A percentile compares a stretch with the other conserved stretches of the same genome.
Conservation (phyloP, 35 echinoderm and acorn worm species). For the Strongylocentrotus purpuratus region DNA sequence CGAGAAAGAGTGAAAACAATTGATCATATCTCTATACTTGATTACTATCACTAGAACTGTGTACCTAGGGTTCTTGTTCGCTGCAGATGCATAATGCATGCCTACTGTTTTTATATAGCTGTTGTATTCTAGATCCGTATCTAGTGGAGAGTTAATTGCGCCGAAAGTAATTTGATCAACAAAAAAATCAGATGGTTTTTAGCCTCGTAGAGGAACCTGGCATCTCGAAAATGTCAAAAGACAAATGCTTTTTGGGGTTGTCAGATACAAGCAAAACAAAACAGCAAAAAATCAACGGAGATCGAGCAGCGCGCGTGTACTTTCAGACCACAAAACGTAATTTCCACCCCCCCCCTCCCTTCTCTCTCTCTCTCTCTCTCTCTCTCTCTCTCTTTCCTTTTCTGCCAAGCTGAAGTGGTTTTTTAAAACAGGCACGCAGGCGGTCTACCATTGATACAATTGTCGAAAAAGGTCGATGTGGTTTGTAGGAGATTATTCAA, state of each 20-base stretch:
- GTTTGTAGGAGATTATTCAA: slow-evolving; percentile 38
- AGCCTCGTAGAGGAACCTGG: not conserved
- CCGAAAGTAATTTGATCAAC: not conserved
- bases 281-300: not conserved
- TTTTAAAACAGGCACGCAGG: not conserved
- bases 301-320: not conserved
- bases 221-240: not conserved
- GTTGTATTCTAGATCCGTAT: not conserved
- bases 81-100: not conserved
- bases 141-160: not conserved
- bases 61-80: not conserved
- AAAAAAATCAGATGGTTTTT: not conserved
- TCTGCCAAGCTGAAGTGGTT: not conserved
- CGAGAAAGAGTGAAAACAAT: not conserved
- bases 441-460: slow-evolving; percentile 32
- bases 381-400: not conserved
- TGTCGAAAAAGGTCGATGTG: slow-evolving; percentile 31
- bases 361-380: not conserved
- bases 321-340: not conserved
- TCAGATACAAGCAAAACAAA: not conserved
- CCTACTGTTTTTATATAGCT: not conserved
- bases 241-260: not conserved
- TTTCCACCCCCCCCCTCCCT: not conserved
- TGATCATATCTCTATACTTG: not conserved
- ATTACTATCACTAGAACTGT: not conserved